Evolutionary conservation across 92 coral and sea anemone genomes (phyloP), one percentile per base, ranked within the genome.

Genomic region (Umimayanthus chanpuru): DNA sequence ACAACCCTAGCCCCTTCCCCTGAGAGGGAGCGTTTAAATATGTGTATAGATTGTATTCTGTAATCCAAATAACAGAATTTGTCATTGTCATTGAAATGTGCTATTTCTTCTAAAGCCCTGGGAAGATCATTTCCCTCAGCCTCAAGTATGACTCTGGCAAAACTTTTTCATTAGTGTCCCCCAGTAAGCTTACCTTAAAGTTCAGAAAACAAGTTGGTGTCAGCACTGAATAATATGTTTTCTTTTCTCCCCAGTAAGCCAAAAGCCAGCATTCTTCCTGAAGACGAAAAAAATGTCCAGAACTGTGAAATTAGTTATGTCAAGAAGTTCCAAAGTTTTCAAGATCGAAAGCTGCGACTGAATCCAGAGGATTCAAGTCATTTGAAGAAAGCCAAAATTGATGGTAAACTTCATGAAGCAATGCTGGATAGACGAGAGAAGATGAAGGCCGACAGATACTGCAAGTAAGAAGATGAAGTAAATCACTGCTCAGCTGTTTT

Each of bases 371-470:
- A 94, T 76, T 80, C 89, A 9, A 85, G 86, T n/a, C 91, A 93
- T 56, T 90, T 97, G 81, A 90, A 94, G 67, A 95, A 94, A 83
- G 99, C 99, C 0, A 92, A 89, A 78, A 68, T 80, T 26, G 94
- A 91, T 56, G 99, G 99, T 12, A 91, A 90, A 89, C 73, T 97
- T 32, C 99, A 95, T 76, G 99, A 95, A 83, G 98, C 92, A 88
- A 92, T 97, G 94, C 89, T 97, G 61, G 93, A 97, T 77, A 91
- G 99, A 71, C 82, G 99, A 82, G 98, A 97, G 85, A 97, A 97
- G 88, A 97, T 97, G 99, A 97, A 97, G 80, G 94, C 99, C 10
- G 99, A 97, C 90, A 94, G 98, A 88, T 97, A 96, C 66, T 97
- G 99, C 81, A 97, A 97, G 93, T 97, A 94, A 80, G 29, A 86